Conservation (phyloP, 2,797 vertebrate species). For the Paedocypris micromegethes region DNA sequence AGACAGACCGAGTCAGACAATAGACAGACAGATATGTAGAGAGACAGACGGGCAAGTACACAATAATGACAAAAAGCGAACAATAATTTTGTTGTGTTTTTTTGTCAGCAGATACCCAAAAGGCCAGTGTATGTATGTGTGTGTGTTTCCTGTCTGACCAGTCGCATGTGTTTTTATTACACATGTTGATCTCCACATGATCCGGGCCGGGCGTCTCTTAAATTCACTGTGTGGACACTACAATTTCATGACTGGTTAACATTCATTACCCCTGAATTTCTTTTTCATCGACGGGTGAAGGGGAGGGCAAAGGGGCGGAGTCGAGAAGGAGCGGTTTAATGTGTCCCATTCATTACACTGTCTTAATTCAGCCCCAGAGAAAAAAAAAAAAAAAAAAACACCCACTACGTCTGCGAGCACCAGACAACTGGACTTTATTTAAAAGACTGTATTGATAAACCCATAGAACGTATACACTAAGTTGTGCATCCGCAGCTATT, state of each 20-base stretch:
- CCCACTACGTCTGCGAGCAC: constrained; percentile 43
- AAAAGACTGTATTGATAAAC: constrained; percentile 44
- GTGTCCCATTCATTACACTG: constrained; percentile 60
- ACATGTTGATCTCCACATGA: constrained; percentile 54
- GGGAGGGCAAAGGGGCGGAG: constrained; percentile 33
- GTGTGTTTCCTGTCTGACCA: too few species aligned
- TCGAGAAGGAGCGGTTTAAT: constrained; percentile 52
- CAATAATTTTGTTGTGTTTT: too few species aligned
- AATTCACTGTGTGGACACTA: constrained; percentile 53
- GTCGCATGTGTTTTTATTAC: constrained; percentile 30
- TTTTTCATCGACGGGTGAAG: constrained; percentile 50
- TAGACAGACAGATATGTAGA: too few species aligned
- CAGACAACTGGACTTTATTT: constrained; percentile 50
- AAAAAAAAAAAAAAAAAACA: constrained; percentile 46
- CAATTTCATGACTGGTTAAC: constrained; percentile 69
- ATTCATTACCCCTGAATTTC: constrained; percentile 62
- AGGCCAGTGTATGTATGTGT: too few species aligned
- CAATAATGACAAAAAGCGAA: too few species aligned
- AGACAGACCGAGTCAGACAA: too few species aligned
- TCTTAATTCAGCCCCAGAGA: constrained; percentile 55
- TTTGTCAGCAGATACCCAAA: too few species aligned
- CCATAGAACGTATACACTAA: constrained; percentile 8
- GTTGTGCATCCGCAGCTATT: too few species aligned
- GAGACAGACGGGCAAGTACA: too few species aligned
- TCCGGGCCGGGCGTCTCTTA: constrained; percentile 24